phyloP scores from a whole-genome alignment of 2,113 vertebrate genomes.

The Cyanoderma ruficeps region DNA sequence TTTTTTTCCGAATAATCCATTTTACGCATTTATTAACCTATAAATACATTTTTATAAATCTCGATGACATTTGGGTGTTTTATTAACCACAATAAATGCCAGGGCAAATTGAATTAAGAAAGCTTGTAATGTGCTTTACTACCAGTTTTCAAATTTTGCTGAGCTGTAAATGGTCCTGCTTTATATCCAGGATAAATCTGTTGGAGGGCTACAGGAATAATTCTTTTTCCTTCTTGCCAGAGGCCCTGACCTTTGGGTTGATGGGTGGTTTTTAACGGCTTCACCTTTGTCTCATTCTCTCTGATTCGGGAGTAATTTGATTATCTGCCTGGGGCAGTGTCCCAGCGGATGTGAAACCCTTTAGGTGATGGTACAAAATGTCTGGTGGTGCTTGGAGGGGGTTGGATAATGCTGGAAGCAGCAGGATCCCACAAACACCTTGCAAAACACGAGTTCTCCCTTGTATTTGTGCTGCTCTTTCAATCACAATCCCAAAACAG shows the following conservation, averaged over 20 bases:
- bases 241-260: constrained; percentile 70
- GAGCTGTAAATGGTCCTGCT: constrained; percentile 57
- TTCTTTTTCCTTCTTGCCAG: constrained; percentile 17
- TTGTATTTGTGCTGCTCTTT: fast-evolving
- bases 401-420: background rate
- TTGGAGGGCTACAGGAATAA: background rate
- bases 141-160: constrained; percentile 44
- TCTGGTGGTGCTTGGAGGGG: background rate
- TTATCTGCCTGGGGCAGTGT: constrained; percentile 53
- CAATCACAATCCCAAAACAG: fast-evolving
- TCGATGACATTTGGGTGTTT: constrained; percentile 74
- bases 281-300: constrained; percentile 51
- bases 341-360: background rate
- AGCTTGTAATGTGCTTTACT: constrained; percentile 72
- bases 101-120: constrained; percentile 77
- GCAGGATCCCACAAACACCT: background rate
- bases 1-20: constrained; percentile 48
- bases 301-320: constrained; percentile 55
- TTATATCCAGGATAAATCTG: constrained; percentile 65
- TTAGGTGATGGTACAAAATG: background rate
- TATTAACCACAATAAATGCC: constrained; percentile 77
- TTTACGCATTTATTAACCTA: constrained; percentile 71
- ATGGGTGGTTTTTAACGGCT: constrained; percentile 63
- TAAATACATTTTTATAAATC: constrained; percentile 75
- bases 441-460: background rate